Percentiles rank a stretch among this genome's conserved stretches.
Evolutionary conservation across 2,888 invertebrate species (phyloP).

Genomic region (Apodemia mormo): DNA sequence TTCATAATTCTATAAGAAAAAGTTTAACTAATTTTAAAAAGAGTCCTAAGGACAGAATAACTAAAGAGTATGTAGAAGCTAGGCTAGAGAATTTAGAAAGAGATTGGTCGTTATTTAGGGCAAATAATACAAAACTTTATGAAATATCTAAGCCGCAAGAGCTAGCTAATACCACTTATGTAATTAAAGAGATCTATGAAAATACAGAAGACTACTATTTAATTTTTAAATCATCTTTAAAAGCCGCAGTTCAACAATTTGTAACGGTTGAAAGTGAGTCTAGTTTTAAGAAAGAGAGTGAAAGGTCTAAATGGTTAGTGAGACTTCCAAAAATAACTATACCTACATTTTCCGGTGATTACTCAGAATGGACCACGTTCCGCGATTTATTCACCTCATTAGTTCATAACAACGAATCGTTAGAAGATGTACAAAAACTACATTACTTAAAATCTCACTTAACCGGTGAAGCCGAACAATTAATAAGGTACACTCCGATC

Average conservation of each 20-base stretch:
- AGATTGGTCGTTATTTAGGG: not conserved
- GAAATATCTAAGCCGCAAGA: not conserved
- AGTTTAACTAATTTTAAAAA: not conserved
- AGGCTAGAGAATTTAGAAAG: not conserved
- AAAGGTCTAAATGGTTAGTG: not conserved
- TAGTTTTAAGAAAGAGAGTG: not conserved
- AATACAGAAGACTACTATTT: not conserved
- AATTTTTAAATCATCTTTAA: not conserved
- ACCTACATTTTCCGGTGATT: conserved; percentile 19
- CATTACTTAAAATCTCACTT: conserved; percentile 15
- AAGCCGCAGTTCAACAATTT: not conserved
- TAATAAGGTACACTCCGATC: not conserved
- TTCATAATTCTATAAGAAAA: not conserved
- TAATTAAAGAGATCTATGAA: not conserved
- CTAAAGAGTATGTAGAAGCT: not conserved
- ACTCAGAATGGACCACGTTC: conserved; percentile 20
- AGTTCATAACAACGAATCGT: conserved; percentile 9
- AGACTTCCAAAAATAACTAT: conserved; percentile 5
- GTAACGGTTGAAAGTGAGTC: not conserved
- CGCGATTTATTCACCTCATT: conserved; percentile 20
- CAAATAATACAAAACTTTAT: not conserved
- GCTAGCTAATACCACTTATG: not conserved
- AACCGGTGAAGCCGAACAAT: conserved; percentile 23
- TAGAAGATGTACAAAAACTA: conserved; percentile 10
- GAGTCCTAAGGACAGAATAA: not conserved